These are phyloP conservation scores for Morelia viridis DNA, from an alignment of 2,797 vertebrate genomes.

Conservation along the genomic window DNA sequence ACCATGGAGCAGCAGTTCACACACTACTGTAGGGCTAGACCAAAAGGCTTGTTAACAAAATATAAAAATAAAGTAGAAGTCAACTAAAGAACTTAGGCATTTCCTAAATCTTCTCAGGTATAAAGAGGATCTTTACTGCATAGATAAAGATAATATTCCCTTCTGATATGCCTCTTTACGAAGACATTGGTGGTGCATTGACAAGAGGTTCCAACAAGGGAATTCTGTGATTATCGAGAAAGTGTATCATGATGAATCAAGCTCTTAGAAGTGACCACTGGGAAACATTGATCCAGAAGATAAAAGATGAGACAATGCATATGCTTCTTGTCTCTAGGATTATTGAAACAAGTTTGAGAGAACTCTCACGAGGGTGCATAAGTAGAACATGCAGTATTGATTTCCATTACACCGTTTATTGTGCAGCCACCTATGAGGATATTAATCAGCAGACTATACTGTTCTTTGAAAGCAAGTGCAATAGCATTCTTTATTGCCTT, in stretches of 20 bases:
- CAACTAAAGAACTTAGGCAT: fast-evolving
- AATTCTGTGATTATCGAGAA: neutral
- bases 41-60: neutral
- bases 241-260: neutral
- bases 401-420: conserved; percentile 26
- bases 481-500: conserved; percentile 1
- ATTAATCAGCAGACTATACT: conserved; percentile 3
- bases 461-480: conserved; percentile 17
- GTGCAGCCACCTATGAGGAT: neutral
- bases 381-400: neutral
- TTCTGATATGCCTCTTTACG: neutral
- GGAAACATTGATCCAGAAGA: conserved; percentile 11
- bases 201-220: neutral
- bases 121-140: neutral
- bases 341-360: neutral
- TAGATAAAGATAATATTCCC: neutral
- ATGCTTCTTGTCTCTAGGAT: neutral
- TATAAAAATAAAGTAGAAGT: neutral
- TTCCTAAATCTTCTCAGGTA: neutral
- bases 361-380: neutral
- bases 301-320: conserved; percentile 20
- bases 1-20: neutral
- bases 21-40: neutral
- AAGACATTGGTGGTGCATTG: neutral
- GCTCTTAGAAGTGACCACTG: neutral